phyloP scores from a whole-genome alignment of 2,797 vertebrate species.

The Ptychadena robeensis region DNA sequence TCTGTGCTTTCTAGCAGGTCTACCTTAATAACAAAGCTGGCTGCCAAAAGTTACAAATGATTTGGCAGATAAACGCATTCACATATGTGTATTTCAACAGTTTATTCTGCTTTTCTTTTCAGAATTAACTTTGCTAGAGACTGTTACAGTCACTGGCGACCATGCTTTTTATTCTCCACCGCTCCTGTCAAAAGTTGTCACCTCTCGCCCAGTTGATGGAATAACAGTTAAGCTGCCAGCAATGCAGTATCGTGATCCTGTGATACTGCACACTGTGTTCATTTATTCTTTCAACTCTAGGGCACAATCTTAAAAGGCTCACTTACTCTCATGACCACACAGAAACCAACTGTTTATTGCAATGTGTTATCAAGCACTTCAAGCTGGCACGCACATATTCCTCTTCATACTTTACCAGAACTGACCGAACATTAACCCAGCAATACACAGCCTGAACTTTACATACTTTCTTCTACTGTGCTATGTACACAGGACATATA shows the following conservation, averaged over 20 bases:
- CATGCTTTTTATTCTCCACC: conserved; percentile 22
- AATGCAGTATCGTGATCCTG: background rate
- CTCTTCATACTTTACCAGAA: background rate
- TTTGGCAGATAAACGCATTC: background rate
- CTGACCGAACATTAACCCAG: background rate
- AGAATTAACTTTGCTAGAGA: conserved; percentile 25
- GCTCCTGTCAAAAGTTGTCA: conserved; percentile 41
- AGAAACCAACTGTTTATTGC: background rate
- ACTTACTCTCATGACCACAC: background rate
- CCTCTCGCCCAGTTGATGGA: conserved; percentile 40
- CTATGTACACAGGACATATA: too few species aligned
- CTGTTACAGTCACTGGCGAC: background rate
- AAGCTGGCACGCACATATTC: background rate
- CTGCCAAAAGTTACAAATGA: background rate
- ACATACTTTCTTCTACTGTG: too few species aligned
- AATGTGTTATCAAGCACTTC: background rate
- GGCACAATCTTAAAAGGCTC: background rate
- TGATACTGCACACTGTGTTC: background rate
- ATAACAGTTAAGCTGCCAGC: conserved; percentile 18
- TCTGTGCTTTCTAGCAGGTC: background rate
- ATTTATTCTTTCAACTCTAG: conserved; percentile 13
- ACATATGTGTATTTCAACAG: background rate
- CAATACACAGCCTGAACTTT: background rate
- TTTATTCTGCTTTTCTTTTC: background rate
- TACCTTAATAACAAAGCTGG: too few species aligned